These are phyloP conservation scores for Apis florea DNA, from an alignment of 1,140 invertebrate species.

Conservation along the genomic window DNA sequence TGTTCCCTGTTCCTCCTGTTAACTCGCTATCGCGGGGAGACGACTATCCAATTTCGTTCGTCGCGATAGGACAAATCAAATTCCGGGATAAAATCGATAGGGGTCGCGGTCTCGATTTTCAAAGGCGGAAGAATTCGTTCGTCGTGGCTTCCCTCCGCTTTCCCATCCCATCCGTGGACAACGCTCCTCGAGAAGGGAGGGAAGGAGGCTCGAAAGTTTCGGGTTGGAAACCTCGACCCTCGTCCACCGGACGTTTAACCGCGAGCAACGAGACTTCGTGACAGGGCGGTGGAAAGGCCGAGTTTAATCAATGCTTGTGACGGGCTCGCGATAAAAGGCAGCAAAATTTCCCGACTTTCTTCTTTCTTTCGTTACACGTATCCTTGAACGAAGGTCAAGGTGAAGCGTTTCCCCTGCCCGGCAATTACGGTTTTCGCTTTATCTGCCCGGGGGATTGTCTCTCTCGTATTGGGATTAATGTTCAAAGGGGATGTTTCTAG, in stretches of 20 bases:
- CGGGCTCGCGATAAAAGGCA: constrained; percentile 45
- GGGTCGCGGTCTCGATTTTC: constrained; percentile 30
- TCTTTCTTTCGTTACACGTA: accelerated
- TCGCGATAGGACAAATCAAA: constrained; percentile 15
- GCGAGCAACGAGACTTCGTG: constrained; percentile 26
- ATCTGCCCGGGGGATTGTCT: neutral
- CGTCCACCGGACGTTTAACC: constrained; percentile 40
- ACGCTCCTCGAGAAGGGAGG: neutral
- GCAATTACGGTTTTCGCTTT: constrained; percentile 12
- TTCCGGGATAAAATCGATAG: constrained; percentile 26
- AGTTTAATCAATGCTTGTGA: constrained; percentile 69
- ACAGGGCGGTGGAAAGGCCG: constrained; percentile 19
- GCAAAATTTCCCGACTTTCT: constrained; percentile 45
- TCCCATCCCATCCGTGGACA: too few relatives aligned
- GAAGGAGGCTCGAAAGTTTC: constrained; percentile 8
- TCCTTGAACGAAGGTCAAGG: neutral
- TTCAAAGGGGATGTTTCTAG: neutral
- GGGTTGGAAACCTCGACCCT: constrained; percentile 30
- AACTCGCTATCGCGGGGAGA: neutral
- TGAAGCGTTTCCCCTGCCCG: too few relatives aligned
- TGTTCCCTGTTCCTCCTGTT: too few relatives aligned
- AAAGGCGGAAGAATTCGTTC: constrained; percentile 47
- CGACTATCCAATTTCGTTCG: constrained; percentile 25
- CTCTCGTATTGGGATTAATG: constrained; percentile 4
- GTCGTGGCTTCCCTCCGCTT: neutral